Percentiles rank a stretch among this genome's conserved stretches.
These are phyloP conservation scores for Vidua macroura DNA, from an alignment of 2,113 vertebrate genomes.

Conservation along the genomic window DNA sequence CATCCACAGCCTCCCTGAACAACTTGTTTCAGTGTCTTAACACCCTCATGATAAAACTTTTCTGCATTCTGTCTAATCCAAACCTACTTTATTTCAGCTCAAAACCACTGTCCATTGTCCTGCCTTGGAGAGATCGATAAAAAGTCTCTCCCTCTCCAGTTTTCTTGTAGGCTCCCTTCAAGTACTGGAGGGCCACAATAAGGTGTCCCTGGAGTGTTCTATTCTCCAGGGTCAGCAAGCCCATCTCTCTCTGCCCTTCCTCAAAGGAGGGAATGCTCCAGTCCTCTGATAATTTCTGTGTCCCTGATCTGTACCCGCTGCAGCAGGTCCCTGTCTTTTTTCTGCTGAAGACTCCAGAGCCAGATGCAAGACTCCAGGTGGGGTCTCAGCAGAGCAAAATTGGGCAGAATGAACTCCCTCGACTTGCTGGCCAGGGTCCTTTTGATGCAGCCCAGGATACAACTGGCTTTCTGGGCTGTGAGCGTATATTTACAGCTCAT, in stretches of 20 bases:
- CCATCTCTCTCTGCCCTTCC: neutral
- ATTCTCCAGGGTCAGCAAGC: neutral
- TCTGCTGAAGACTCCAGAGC: neutral
- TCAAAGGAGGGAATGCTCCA: neutral
- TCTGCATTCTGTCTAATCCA: neutral
- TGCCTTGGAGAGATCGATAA: neutral
- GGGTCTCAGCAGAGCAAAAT: neutral
- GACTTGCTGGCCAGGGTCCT: accelerated
- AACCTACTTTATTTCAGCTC: neutral
- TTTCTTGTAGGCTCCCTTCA: neutral
- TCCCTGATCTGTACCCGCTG: accelerated
- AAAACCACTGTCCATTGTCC: neutral
- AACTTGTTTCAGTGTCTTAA: neutral
- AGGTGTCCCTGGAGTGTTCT: neutral
- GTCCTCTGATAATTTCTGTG: neutral
- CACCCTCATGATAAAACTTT: neutral
- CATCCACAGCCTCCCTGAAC: neutral
- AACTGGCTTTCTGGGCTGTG: neutral
- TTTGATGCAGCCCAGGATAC: neutral
- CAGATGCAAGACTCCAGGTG: neutral
- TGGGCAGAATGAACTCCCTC: accelerated
- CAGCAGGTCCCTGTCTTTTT: neutral
- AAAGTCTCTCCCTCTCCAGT: neutral
- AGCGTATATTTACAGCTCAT: accelerated
- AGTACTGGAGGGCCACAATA: neutral